Conservation (phyloP, 2,797 vertebrate genomes). For the Pseudopleuronectes americanus region DNA sequence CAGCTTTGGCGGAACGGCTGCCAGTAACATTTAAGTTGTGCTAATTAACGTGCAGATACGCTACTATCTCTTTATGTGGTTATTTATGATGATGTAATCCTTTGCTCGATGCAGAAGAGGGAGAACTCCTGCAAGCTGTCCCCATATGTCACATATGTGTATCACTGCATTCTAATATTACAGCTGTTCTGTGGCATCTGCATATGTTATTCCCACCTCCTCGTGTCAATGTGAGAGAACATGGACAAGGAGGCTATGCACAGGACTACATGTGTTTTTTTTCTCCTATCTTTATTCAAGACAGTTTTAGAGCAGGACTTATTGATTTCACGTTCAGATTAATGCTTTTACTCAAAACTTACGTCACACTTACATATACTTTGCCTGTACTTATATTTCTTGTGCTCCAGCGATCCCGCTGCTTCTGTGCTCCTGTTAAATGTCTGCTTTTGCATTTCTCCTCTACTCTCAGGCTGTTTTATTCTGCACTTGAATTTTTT, state of each 20-base stretch:
- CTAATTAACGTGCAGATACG: constrained; percentile 60
- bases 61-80: constrained; percentile 37
- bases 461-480: no score
- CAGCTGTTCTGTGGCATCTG: constrained; percentile 11
- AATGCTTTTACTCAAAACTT: no score
- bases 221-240: constrained; percentile 28
- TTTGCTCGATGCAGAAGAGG: constrained; percentile 18
- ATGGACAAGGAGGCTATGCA: constrained; percentile 30
- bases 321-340: no score
- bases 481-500: no score
- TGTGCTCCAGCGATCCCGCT: no score
- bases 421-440: no score
- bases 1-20: constrained; percentile 54
- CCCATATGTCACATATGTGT: constrained; percentile 20
- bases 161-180: constrained; percentile 17
- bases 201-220: not conserved
- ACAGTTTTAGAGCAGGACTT: no score
- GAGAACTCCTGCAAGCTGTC: constrained; percentile 30
- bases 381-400: no score
- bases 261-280: constrained; percentile 14
- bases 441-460: no score
- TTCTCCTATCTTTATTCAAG: no score
- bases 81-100: constrained; percentile 39
- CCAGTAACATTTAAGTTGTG: constrained; percentile 64
- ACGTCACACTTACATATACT: no score